Evolutionary conservation across 2,888 invertebrate species (phyloP), one percentile per base, ranked within the genome.

Genomic region (Clusia tigrina): DNA sequence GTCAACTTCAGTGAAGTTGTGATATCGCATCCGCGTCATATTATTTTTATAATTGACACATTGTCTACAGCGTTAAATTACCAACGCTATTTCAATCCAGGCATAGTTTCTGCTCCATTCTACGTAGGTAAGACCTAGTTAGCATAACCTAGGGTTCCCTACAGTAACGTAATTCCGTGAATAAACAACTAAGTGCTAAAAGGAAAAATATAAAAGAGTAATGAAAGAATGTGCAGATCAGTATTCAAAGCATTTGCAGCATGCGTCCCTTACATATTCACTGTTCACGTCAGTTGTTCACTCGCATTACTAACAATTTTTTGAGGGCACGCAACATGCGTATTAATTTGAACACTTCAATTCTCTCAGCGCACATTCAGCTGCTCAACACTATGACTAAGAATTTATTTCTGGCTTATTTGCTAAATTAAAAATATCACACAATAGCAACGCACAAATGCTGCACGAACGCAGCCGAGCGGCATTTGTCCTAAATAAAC

Each of bases 351-450:
- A 42, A 42, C 42, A 42, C 42, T 42, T 42, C n/a, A n/a, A n/a
- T n/a, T 3, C 9, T 17, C 3, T 10, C 42, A 6, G 3, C n/a
- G n/a, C 42, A 42, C 10, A 42, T 42, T 32, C 32, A 32, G 42
- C 42, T 12, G 54, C 66, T 55, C 68, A 67, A 38, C 68, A 67
- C 69, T 71, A 76, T 74, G 74, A 76, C 72, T 76, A 74, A 74
- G 64, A 70, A 62, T 70, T 72, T 74, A 74, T 74, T 76, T 74
- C 65, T 57, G 74, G 72, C 66, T 73, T 38, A 15, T 74, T 74
- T 52, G 74, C 74, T 74, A 74, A 74, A 74, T 74, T 74, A 71
- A 69, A 76, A 76, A 74, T 76, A 74, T 67, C 58, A 62, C 63
- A 69, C 64, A 58, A 65, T 62, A 24, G 54, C 54, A 55, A 17